Conservation (phyloP, 2,888 invertebrate species). For the Drosophila recens region DNA sequence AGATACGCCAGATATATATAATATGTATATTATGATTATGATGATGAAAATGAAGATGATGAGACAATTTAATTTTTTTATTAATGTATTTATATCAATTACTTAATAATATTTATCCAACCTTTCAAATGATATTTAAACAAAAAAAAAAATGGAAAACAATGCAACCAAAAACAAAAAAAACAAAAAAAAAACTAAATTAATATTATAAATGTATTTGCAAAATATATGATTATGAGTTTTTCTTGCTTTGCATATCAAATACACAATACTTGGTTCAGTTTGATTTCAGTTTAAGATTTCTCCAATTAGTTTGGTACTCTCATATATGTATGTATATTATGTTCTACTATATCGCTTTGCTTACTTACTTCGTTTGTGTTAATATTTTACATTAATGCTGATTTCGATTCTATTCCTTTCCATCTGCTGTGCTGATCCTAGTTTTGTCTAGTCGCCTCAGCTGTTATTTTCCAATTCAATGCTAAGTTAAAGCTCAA, state of each 20-base stretch:
- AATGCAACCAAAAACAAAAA: conserved; percentile 48
- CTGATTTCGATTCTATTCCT: not conserved
- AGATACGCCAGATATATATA: conserved; percentile 41
- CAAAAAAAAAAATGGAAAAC: conserved; percentile 49
- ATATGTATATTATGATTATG: conserved; percentile 42
- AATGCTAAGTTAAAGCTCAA: not conserved
- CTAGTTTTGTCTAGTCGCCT: conserved; percentile 47
- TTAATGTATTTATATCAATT: conserved; percentile 80
- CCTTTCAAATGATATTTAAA: conserved; percentile 78
- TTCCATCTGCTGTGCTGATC: conserved; percentile 16
- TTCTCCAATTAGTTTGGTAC: conserved; percentile 19
- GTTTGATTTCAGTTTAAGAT: conserved; percentile 42
- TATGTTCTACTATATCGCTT: conserved; percentile 16
- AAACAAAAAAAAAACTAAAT: conserved; percentile 56
- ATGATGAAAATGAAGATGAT: conserved; percentile 41
- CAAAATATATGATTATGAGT: conserved; percentile 83
- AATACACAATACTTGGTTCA: conserved; percentile 67
- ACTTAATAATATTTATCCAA: conserved; percentile 79
- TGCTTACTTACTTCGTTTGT: not conserved
- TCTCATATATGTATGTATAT: not conserved
- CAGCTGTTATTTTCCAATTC: conserved; percentile 18
- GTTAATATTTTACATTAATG: conserved; percentile 4
- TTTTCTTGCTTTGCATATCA: conserved; percentile 75
- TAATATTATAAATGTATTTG: conserved; percentile 84
- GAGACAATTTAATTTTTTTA: conserved; percentile 76